Evolutionary conservation across 2,888 invertebrate species (phyloP).

Genomic region (Cataglyphis cursor): DNA sequence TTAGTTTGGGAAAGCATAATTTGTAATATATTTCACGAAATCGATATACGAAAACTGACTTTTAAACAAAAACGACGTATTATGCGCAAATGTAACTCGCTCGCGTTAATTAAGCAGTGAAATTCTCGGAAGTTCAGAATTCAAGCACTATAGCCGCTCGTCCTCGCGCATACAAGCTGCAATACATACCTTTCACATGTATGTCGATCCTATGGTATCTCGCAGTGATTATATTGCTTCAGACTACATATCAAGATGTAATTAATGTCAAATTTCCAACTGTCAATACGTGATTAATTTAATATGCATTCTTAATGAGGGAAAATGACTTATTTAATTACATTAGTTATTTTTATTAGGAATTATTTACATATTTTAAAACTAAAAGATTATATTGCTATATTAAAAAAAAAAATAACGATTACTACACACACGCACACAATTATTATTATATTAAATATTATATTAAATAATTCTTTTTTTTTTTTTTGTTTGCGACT

Average conservation of each 20-base stretch:
- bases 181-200: constrained; percentile 16
- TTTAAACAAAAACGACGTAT: not conserved
- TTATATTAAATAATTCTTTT: not conserved
- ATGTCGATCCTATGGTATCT: constrained; percentile 10
- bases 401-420: not conserved
- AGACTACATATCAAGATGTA: constrained; percentile 24
- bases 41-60: not conserved
- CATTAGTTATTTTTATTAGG: not conserved
- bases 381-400: not conserved
- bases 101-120: constrained; percentile 76
- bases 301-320: constrained; percentile 9
- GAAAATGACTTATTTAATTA: not conserved
- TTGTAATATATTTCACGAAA: not conserved
- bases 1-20: not conserved
- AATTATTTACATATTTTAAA: constrained; percentile 5
- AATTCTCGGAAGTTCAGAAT: constrained; percentile 62
- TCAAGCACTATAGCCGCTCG: not conserved
- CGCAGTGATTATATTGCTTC: constrained; percentile 22
- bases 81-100: constrained; percentile 71
- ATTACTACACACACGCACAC: not conserved
- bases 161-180: not conserved
- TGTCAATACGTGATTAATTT: constrained; percentile 16
- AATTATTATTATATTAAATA: not conserved
- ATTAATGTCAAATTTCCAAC: constrained; percentile 34
- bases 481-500: not conserved